These are phyloP conservation scores for Molossus molossus DNA, from an alignment of 2,797 vertebrate genomes.

Conservation along the genomic window DNA sequence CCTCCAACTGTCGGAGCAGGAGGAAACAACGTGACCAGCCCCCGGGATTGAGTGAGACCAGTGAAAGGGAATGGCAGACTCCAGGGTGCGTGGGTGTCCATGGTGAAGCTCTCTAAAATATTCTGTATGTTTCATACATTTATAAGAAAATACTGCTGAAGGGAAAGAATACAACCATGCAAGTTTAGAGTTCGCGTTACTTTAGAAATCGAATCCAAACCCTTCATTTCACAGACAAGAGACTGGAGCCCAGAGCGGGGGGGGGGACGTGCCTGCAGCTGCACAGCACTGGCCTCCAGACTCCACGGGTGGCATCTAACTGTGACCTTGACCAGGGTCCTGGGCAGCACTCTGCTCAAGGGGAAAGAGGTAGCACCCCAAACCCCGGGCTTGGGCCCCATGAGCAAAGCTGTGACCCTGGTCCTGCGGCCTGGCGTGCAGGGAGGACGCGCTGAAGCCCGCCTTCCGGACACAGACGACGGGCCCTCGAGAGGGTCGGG, in stretches of 20 bases:
- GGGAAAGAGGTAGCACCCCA: accelerated
- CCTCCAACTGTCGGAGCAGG: neutral
- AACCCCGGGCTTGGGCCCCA: accelerated
- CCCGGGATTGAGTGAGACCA: accelerated
- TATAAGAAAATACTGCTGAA: accelerated
- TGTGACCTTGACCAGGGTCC: neutral
- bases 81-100: neutral
- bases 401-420: accelerated
- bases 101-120: neutral
- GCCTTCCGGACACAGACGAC: neutral
- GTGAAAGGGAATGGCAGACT: accelerated
- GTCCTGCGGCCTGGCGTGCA: accelerated
- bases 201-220: neutral
- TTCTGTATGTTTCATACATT: accelerated
- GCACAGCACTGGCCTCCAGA: neutral
- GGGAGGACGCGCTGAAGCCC: accelerated
- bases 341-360: neutral
- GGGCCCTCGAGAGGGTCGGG: neutral
- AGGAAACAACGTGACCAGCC: accelerated
- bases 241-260: neutral
- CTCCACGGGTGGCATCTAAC: accelerated
- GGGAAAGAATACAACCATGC: accelerated
- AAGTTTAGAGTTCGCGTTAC: neutral
- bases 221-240: too few relatives aligned
- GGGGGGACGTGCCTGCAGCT: accelerated